Evolutionary conservation across 2,888 invertebrate species (phyloP).

Genomic region (Hecatera dysodea): DNA sequence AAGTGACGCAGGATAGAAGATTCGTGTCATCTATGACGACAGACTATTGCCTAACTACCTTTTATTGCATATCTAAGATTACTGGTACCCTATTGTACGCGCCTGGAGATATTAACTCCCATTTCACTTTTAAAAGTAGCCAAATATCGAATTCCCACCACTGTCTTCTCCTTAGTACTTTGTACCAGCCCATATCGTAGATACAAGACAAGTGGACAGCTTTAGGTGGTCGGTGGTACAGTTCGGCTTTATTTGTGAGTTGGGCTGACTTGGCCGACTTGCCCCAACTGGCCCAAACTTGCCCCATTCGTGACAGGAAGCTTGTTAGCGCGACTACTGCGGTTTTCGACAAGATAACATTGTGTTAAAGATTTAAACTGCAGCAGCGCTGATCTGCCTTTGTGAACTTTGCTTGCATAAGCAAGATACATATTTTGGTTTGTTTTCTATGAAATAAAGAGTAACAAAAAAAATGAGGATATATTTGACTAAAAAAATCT

Average conservation of each 20-base stretch:
- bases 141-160: constrained; percentile 26
- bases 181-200: constrained; percentile 23
- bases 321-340: constrained; percentile 86
- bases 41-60: not conserved
- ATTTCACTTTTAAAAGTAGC: not conserved
- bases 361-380: constrained; percentile 82
- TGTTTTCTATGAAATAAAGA: constrained; percentile 26
- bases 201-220: constrained; percentile 70
- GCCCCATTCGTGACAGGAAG: constrained; percentile 76
- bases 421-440: constrained; percentile 16
- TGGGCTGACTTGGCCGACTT: constrained; percentile 80
- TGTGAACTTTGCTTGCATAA: constrained; percentile 50
- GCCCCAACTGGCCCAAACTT: constrained; percentile 79
- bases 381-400: constrained; percentile 39
- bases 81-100: not conserved
- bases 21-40: too few species aligned
- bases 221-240: constrained; percentile 67
- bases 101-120: not conserved
- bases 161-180: constrained; percentile 35
- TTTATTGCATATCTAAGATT: not conserved
- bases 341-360: constrained; percentile 82
- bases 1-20: not conserved
- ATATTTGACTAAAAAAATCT: too few species aligned
- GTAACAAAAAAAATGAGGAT: too few species aligned
- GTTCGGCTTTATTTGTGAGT: constrained; percentile 77